Base-by-base conservation (phyloP, 2,797 vertebrate genomes). In the Urosaurus nigricauda region DNA sequence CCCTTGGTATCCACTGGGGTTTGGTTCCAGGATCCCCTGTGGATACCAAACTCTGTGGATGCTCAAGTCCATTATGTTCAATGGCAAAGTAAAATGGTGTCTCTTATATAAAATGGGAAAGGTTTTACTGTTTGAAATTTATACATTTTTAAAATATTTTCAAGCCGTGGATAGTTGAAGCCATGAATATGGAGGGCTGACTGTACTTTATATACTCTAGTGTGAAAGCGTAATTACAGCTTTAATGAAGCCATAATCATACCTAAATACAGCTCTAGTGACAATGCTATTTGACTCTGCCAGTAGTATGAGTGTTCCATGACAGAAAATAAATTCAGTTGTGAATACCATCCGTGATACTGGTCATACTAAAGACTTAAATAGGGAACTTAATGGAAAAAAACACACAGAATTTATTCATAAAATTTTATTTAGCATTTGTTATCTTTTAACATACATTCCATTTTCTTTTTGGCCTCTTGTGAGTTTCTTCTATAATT, bases 401-500 rank as follows among this genome's bases (percentile, higher is more conserved):
- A 77, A 4, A 77, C 47, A 77, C 24, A 47, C n/a, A 26, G 65
- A 40, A 17, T 68, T 77, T 79, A 37, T 74, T 81, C 68, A 81
- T 26, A 85, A 89, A 70, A 58, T 9, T 74, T 89, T 86, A 89
- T 73, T 74, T 63, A 53, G 26, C 58, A 75, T 29, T 35, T 11
- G 5, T 74, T 63, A 26, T 35, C 40, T 74, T 88, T 24, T 74
- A 65, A n/a, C 43, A 75, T 82, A 51, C 68, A 85, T 73, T 75
- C 40, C 32, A 60, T 13, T 73, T 70, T 77, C 37, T 5, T 68
- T 47, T 84, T 89, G 29, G 21, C 51, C 12, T 86, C 40, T 43
- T 40, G 24, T 32, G 7, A 75, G 35, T 40, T 58, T 68, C 43
- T 68, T 63, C 29, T 29, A 17, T 21, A 51, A 19, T 9, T 60